Percentiles rank a stretch among this genome's conserved stretches.
phyloP scores from a whole-genome alignment of 2,888 invertebrate species.

The Morinoia aosen region DNA sequence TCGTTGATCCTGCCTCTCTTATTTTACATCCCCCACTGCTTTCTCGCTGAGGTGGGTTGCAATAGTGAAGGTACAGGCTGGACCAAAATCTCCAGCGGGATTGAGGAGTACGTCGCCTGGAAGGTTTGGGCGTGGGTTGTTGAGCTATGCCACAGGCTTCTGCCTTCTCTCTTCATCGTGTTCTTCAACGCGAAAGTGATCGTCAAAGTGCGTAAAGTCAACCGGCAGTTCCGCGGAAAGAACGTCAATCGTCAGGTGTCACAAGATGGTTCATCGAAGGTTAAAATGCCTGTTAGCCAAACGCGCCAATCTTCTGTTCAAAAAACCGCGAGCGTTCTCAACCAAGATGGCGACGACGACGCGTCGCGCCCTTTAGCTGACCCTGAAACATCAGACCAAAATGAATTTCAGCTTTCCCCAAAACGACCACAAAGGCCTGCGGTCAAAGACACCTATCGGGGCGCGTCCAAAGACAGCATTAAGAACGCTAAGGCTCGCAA shows the following conservation, averaged over 20 bases:
- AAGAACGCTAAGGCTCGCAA: slow-evolving; percentile 27
- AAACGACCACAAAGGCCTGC: neutral
- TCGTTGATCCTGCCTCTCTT: slow-evolving; percentile 71
- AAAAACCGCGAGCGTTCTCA: neutral
- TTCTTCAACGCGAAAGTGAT: slow-evolving; percentile 73
- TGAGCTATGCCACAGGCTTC: slow-evolving; percentile 72
- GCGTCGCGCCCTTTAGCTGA: neutral
- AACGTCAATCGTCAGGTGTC: neutral
- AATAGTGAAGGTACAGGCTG: slow-evolving; percentile 49
- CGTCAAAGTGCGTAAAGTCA: slow-evolving; percentile 72
- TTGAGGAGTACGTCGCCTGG: slow-evolving; percentile 70
- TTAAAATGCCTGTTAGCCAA: neutral
- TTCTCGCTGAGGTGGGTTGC: slow-evolving; percentile 54
- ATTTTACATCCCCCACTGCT: slow-evolving; percentile 71
- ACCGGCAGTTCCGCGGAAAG: neutral
- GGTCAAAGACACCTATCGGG: neutral
- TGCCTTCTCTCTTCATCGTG: slow-evolving; percentile 73
- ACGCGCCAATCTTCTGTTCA: neutral
- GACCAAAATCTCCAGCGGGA: slow-evolving; percentile 67
- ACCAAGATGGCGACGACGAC: slow-evolving; percentile 3
- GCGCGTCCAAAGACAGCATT: neutral
- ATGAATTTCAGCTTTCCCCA: neutral
- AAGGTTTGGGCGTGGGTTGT: slow-evolving; percentile 71
- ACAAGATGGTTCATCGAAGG: neutral
- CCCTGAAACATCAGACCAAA: neutral